A percentile compares a stretch with the other conserved stretches of the same genome.
Evolutionary conservation across 2,888 invertebrate genomes (phyloP).

Genomic region (Agonopterix arenella): DNA sequence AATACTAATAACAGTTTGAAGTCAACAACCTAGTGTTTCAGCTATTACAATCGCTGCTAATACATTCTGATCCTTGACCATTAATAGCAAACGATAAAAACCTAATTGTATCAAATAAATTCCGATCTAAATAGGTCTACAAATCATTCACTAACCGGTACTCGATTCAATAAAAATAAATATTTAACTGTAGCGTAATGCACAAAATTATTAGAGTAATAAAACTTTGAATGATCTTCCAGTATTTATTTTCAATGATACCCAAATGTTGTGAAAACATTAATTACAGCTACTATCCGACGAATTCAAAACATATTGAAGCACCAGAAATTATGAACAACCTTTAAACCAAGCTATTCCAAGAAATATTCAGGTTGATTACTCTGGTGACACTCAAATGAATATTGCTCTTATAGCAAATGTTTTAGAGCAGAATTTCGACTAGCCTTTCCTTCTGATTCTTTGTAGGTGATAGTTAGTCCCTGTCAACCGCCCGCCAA

Average conservation of each 20-base stretch:
- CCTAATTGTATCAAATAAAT: conserved; percentile 12
- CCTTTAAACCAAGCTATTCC: conserved; percentile 24
- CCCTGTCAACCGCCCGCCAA: conserved; percentile 40
- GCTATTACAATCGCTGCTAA: conserved; percentile 9
- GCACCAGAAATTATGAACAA: conserved; percentile 21
- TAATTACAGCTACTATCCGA: background rate
- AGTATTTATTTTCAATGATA: background rate
- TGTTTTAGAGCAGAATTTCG: conserved; percentile 28
- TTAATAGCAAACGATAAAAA: conserved; percentile 8
- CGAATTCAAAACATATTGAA: conserved; percentile 22
- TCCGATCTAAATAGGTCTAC: conserved; percentile 4
- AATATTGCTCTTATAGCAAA: conserved; percentile 18
- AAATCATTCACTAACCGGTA: conserved; percentile 12
- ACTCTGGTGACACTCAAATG: conserved; percentile 11
- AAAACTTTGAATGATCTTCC: background rate
- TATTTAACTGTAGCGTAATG: background rate
- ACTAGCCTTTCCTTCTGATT: conserved; percentile 14
- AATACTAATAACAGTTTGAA: conserved; percentile 8
- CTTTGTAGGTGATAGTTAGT: conserved; percentile 38
- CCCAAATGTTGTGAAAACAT: too few species aligned
- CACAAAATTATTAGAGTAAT: conserved; percentile 1
- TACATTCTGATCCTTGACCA: conserved; percentile 1
- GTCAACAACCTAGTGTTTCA: conserved; percentile 13
- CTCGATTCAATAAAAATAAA: conserved; percentile 4
- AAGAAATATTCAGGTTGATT: conserved; percentile 24